These are phyloP conservation scores for Pygocentrus nattereri DNA, from an alignment of 2,797 vertebrate species.

Conservation along the genomic window DNA sequence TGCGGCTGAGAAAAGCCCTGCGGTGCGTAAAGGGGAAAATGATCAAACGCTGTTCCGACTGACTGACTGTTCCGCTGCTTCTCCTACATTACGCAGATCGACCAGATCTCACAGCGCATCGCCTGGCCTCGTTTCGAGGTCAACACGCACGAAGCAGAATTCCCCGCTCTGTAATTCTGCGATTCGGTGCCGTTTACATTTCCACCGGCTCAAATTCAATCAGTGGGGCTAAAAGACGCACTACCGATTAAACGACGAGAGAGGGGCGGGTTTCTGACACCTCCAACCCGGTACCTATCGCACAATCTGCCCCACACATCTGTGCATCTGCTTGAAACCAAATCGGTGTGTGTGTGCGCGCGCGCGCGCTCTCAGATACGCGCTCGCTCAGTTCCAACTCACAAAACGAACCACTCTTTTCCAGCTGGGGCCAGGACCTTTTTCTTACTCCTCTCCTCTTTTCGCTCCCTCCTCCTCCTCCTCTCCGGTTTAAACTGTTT, in stretches of 20 bases:
- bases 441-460: no score
- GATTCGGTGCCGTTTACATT: not conserved
- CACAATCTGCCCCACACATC: not conserved
- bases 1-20: not conserved
- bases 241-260: not conserved
- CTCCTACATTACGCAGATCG: constrained; percentile 15
- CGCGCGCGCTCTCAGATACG: not conserved
- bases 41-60: not conserved
- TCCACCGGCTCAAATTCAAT: not conserved
- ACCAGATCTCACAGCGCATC: not conserved
- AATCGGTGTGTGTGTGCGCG: not conserved
- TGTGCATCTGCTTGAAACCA: not conserved
- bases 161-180: not conserved
- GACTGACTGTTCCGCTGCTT: not conserved
- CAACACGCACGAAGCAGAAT: constrained; percentile 5
- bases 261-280: not conserved
- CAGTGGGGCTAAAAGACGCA: not conserved
- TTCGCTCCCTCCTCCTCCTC: no score
- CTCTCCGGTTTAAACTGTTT: no score
- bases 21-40: constrained; percentile 3
- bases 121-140: constrained; percentile 30
- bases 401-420: not conserved
- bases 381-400: not conserved
- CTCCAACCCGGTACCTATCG: not conserved
- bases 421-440: not conserved